Percentiles rank a stretch among this genome's conserved stretches.
These are phyloP conservation scores for Squalus acanthias DNA, from an alignment of 2,797 vertebrate genomes.

Conservation along the genomic window DNA sequence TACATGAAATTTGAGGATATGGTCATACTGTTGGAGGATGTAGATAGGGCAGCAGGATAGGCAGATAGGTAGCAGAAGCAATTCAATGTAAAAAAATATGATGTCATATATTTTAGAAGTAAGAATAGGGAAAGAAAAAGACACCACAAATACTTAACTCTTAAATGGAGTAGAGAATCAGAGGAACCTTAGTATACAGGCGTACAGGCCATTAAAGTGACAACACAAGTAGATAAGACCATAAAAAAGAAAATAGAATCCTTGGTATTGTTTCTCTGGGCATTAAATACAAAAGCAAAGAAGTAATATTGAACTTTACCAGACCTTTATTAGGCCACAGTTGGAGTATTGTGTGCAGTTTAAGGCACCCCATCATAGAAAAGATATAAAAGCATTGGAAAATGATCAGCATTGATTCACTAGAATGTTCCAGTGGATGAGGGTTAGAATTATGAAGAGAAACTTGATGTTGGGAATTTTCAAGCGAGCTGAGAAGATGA, in stretches of 20 bases:
- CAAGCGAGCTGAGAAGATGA: not conserved
- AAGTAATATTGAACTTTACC: not conserved
- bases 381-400: not conserved
- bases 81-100: no score
- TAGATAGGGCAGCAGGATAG: no score
- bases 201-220: not conserved
- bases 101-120: not conserved
- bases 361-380: not conserved
- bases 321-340: not conserved
- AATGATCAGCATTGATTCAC: not conserved
- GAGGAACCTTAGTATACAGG: not conserved
- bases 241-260: not conserved
- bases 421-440: not conserved
- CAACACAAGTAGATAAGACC: not conserved
- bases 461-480: not conserved
- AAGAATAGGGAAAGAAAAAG: not conserved
- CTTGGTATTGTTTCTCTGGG: not conserved
- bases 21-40: no score
- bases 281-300: not conserved
- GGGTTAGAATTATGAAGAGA: not conserved
- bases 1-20: no score
- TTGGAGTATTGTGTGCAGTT: not conserved
- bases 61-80: no score
- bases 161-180: not conserved
- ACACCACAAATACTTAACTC: not conserved